These are phyloP conservation scores for Lamellibrachia satsuma DNA, from an alignment of 2,888 invertebrate genomes.

Conservation along the genomic window DNA sequence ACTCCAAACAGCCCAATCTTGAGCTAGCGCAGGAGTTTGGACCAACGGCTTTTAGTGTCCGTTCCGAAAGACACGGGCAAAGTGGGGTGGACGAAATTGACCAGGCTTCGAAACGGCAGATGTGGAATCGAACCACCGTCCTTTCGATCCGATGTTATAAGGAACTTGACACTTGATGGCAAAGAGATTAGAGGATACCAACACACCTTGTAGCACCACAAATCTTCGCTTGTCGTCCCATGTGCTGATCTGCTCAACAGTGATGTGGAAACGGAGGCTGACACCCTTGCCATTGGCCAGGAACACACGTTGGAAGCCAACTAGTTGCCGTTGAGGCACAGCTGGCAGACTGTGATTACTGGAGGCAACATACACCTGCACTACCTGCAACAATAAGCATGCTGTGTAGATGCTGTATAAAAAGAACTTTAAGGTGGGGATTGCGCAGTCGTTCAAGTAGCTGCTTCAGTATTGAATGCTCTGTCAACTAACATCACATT, in stretches of 20 bases:
- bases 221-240: constrained; percentile 42
- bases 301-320: constrained; percentile 44
- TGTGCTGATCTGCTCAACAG: constrained; percentile 42
- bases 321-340: constrained; percentile 50
- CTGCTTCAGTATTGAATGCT: no score
- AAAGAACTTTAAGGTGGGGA: neutral
- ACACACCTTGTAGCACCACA: constrained; percentile 35
- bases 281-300: constrained; percentile 28
- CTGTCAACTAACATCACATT: no score
- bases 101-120: no score
- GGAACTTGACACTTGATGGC: constrained; percentile 17
- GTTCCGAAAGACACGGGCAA: no score
- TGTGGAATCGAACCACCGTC: neutral
- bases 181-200: no score
- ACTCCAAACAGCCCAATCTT: no score
- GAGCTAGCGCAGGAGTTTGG: no score
- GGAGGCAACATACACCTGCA: constrained; percentile 52
- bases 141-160: neutral
- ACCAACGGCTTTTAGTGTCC: no score
- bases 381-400: constrained; percentile 44
- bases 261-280: neutral
- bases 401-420: neutral
- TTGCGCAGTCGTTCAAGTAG: no score
- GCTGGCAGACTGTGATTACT: constrained; percentile 36
- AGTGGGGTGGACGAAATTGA: no score